phyloP scores from a whole-genome alignment of 2,113 vertebrate species.

The Oryzias curvinotus region DNA sequence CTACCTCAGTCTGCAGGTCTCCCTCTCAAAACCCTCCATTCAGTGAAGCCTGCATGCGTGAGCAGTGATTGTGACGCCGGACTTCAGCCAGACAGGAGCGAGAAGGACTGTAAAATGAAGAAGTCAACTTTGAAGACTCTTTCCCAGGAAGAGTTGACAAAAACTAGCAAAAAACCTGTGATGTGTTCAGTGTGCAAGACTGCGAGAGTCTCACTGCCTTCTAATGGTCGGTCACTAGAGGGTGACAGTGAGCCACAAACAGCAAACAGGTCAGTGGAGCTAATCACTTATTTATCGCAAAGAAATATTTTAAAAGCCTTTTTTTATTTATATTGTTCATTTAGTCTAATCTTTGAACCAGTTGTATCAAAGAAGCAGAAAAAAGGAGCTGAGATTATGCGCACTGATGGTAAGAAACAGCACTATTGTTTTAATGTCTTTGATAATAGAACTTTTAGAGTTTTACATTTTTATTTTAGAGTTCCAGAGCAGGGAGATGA shows the following conservation, averaged over 20 bases:
- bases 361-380: conserved; percentile 14
- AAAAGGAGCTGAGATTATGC: not conserved
- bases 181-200: conserved; percentile 19
- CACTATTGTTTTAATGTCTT: not conserved
- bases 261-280: conserved; percentile 32
- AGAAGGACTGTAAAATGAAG: conserved; percentile 2
- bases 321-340: not conserved
- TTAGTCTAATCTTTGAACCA: conserved; percentile 33
- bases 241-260: conserved; percentile 30
- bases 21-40: not conserved
- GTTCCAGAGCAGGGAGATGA: conserved; percentile 39
- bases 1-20: not conserved
- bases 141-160: not conserved
- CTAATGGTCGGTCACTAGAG: conserved; percentile 29
- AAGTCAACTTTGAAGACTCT: not conserved
- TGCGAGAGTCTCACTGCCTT: conserved; percentile 4
- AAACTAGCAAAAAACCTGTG: conserved; percentile 6
- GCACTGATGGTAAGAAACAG: conserved; percentile 38
- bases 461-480: conserved; percentile 49
- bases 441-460: conserved; percentile 6
- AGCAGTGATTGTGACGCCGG: not conserved
- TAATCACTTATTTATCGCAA: not conserved
- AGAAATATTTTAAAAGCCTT: not conserved
- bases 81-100: not conserved
- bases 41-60: not conserved